A percentile compares a stretch with the other conserved stretches of the same genome.
phyloP scores from a whole-genome alignment of 2,113 vertebrate species.

The Notothenia rossii region DNA sequence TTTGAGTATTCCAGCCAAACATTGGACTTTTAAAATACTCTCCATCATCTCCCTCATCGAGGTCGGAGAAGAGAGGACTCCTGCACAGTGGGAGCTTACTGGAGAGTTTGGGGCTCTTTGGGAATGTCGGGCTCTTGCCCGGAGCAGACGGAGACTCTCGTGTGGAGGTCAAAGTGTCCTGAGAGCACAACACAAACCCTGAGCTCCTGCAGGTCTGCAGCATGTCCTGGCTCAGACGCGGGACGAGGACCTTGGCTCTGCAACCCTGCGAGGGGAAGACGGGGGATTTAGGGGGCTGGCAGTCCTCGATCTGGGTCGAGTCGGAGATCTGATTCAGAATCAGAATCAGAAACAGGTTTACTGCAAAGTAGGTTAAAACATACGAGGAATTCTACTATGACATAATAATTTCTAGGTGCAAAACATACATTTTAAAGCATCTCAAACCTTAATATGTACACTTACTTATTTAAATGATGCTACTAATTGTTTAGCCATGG shows the following conservation, averaged over 20 bases:
- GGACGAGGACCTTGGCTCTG: constrained; percentile 28
- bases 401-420: too few species aligned
- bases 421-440: too few species aligned
- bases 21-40: constrained; percentile 38
- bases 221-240: constrained; percentile 45
- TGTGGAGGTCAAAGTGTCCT: constrained; percentile 19
- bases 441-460: too few species aligned
- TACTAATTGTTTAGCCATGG: too few species aligned
- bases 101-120: constrained; percentile 28
- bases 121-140: constrained; percentile 45
- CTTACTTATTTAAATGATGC: too few species aligned
- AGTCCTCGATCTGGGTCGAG: constrained; percentile 52
- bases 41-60: background rate
- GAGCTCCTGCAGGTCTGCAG: constrained; percentile 52
- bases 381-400: too few species aligned
- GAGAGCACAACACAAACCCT: constrained; percentile 68
- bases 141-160: background rate
- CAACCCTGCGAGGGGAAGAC: constrained; percentile 40
- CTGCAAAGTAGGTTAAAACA: too few species aligned
- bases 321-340: constrained; percentile 53
- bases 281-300: constrained; percentile 34
- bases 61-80: constrained; percentile 35
- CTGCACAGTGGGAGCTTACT: background rate
- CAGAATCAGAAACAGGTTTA: background rate
- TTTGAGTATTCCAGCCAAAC: constrained; percentile 35